Percentiles rank a stretch among this genome's conserved stretches.
Conservation (phyloP, 2,797 vertebrate genomes). For the Ptychadena robeensis region DNA sequence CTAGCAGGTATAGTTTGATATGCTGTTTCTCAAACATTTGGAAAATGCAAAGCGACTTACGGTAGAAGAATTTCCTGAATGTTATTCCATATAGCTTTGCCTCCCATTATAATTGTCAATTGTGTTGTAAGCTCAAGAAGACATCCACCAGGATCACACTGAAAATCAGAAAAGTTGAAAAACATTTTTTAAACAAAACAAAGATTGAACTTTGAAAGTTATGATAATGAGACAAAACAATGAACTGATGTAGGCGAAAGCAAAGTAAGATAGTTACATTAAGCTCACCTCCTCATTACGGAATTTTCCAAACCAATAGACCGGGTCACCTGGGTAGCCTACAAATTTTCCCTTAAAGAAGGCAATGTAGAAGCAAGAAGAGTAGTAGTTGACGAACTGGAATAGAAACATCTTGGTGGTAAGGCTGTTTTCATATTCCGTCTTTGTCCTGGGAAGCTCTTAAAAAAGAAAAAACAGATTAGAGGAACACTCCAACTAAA, state of each 20-base stretch:
- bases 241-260: background rate
- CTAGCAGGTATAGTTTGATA: no score
- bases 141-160: conserved; percentile 95
- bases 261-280: background rate
- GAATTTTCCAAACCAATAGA: conserved; percentile 87
- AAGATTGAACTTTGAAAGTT: no score
- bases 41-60: conserved; percentile 75
- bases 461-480: conserved; percentile 46
- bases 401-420: conserved; percentile 97
- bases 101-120: conserved; percentile 91
- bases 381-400: conserved; percentile 96
- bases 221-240: no score
- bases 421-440: conserved; percentile 92
- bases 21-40: background rate
- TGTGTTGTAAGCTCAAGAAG: conserved; percentile 92
- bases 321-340: conserved; percentile 84
- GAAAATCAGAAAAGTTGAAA: conserved; percentile 1
- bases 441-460: conserved; percentile 93
- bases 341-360: conserved; percentile 93
- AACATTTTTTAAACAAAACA: background rate
- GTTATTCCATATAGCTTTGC: conserved; percentile 96
- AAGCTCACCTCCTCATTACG: conserved; percentile 88
- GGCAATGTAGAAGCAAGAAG: conserved; percentile 95
- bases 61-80: conserved; percentile 92
- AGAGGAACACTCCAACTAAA: background rate